Conservation (phyloP, 2,113 vertebrate genomes). For the Empidonax alnorum region DNA sequence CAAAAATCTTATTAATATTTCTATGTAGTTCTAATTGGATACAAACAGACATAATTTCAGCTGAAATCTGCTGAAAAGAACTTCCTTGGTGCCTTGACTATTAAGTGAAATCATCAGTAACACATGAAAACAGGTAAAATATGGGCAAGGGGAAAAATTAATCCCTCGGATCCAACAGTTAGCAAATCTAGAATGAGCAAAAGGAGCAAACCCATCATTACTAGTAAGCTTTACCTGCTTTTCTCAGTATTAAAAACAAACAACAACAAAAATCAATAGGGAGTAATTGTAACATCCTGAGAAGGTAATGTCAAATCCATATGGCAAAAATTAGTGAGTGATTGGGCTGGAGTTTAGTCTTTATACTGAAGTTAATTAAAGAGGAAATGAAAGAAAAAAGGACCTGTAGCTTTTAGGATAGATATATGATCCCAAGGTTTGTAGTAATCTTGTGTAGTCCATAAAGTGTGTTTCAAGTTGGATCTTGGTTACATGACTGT, state of each 20-base stretch:
- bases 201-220: background rate
- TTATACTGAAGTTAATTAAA: slow-evolving; percentile 51
- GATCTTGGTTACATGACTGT: background rate
- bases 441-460: background rate
- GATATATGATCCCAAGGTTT: background rate
- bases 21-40: slow-evolving; percentile 30
- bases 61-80: background rate
- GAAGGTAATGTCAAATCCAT: slow-evolving; percentile 21
- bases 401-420: background rate
- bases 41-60: background rate
- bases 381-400: background rate
- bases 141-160: slow-evolving; percentile 17
- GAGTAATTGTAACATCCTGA: slow-evolving; percentile 31
- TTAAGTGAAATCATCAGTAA: slow-evolving; percentile 47
- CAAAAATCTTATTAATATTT: slow-evolving; percentile 22
- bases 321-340: background rate
- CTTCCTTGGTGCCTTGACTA: slow-evolving; percentile 12
- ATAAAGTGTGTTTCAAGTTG: background rate
- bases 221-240: background rate
- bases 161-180: slow-evolving; percentile 35
- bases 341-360: slow-evolving; percentile 6
- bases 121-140: slow-evolving; percentile 6
- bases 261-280: slow-evolving; percentile 19
- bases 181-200: background rate
- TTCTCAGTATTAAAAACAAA: background rate